phyloP scores from a whole-genome alignment of 2,888 invertebrate species.

The Ormyrus nitidulus region DNA sequence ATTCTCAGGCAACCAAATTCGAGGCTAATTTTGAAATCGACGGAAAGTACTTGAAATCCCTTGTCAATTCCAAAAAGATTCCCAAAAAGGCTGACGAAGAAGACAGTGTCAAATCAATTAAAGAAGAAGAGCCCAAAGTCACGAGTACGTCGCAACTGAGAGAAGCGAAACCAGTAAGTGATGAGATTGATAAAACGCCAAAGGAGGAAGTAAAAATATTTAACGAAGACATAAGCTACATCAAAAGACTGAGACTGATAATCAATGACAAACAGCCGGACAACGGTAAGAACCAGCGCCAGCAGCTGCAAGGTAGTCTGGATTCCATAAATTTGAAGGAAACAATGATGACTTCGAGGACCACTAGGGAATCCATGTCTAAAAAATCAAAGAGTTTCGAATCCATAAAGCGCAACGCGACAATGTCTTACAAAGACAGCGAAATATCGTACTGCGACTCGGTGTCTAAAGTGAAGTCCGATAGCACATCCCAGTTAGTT shows the following conservation, averaged over 20 bases:
- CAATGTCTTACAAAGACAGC: conserved; percentile 55
- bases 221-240: conserved; percentile 54
- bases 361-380: conserved; percentile 61
- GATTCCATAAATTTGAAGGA: conserved; percentile 65
- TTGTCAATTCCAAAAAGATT: conserved; percentile 70
- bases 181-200: conserved; percentile 9
- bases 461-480: conserved; percentile 59
- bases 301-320: conserved; percentile 64
- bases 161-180: conserved; percentile 41
- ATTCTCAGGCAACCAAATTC: conserved; percentile 45
- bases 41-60: conserved; percentile 71
- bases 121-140: conserved; percentile 43
- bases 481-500: conserved; percentile 64
- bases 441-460: conserved; percentile 63
- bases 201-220: conserved; percentile 39
- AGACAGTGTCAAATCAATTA: conserved; percentile 14
- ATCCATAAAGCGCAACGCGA: conserved; percentile 66
- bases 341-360: conserved; percentile 42
- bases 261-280: conserved; percentile 29
- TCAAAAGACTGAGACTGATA: conserved; percentile 54
- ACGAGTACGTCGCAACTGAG: conserved; percentile 8
- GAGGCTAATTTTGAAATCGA: conserved; percentile 67
- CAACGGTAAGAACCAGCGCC: conserved; percentile 40
- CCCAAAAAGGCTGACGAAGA: conserved; percentile 64
- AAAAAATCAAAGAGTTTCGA: conserved; percentile 73